Evolutionary conservation across 2,113 vertebrate species (phyloP).

Genomic region (Melanerpes aurifrons): DNA sequence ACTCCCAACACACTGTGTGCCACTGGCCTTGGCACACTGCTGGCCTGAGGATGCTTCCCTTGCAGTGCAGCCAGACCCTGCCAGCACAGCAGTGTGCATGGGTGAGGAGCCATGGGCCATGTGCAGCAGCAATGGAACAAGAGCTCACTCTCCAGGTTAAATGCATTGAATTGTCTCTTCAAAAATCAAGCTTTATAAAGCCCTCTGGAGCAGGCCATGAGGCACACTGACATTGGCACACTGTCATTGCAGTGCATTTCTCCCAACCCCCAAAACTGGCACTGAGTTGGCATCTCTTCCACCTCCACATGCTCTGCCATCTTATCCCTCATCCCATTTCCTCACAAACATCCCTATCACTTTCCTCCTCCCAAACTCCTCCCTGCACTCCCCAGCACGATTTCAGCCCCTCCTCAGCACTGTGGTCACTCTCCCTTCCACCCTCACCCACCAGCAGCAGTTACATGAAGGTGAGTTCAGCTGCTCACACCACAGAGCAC

Average conservation of each 20-base stretch:
- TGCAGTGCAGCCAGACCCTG: rapidly evolving
- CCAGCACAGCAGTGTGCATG: rapidly evolving
- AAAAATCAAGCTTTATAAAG: neutral
- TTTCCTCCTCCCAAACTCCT: neutral
- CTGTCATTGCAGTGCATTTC: neutral
- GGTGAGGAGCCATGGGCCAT: neutral
- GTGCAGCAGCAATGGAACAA: neutral
- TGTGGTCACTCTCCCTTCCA: neutral
- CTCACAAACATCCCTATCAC: neutral
- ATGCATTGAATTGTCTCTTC: neutral
- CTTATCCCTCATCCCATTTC: neutral
- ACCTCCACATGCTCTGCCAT: neutral
- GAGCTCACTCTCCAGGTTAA: neutral
- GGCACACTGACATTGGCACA: neutral
- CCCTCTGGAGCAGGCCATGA: neutral
- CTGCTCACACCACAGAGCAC: neutral
- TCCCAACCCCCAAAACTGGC: neutral
- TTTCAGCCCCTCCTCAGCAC: neutral
- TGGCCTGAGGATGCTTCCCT: neutral
- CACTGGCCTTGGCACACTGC: neutral
- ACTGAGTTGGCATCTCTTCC: neutral
- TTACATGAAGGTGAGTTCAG: neutral
- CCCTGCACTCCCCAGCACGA: neutral
- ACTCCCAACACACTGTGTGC: neutral
- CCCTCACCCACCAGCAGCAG: neutral